Conservation (phyloP, 2,113 vertebrate species). For the Porphyrio hochstetteri region DNA sequence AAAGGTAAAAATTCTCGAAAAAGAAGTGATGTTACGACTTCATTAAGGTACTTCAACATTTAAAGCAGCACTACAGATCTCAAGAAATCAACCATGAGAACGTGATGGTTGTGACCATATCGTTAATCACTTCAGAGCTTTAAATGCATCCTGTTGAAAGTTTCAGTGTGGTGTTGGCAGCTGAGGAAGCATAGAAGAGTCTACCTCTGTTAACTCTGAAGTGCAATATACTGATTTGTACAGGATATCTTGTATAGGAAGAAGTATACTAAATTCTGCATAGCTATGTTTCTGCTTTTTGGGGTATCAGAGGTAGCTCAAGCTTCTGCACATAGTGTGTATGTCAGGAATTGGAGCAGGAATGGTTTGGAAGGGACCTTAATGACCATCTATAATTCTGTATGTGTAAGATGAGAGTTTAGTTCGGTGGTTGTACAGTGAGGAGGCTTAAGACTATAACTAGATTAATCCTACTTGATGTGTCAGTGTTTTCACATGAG, state of each 20-base stretch:
- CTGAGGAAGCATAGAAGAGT: background rate
- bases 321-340: background rate
- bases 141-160: background rate
- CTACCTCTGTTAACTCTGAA: background rate
- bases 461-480: background rate
- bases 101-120: background rate
- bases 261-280: background rate
- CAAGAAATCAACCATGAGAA: background rate
- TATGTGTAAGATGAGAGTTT: background rate
- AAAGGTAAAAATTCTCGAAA: background rate
- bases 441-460: background rate
- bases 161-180: background rate
- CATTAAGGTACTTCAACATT: background rate
- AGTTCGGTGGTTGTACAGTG: background rate
- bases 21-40: background rate
- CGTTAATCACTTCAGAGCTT: background rate
- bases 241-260: background rate
- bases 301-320: background rate
- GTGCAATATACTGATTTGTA: background rate
- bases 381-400: accelerated
- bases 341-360: too few species aligned
- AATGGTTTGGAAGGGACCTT: too few species aligned
- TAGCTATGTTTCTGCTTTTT: background rate
- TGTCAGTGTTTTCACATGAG: background rate
- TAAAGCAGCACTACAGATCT: background rate